phyloP scores from a whole-genome alignment of 2,113 vertebrate genomes.

The Bettongia penicillata region DNA sequence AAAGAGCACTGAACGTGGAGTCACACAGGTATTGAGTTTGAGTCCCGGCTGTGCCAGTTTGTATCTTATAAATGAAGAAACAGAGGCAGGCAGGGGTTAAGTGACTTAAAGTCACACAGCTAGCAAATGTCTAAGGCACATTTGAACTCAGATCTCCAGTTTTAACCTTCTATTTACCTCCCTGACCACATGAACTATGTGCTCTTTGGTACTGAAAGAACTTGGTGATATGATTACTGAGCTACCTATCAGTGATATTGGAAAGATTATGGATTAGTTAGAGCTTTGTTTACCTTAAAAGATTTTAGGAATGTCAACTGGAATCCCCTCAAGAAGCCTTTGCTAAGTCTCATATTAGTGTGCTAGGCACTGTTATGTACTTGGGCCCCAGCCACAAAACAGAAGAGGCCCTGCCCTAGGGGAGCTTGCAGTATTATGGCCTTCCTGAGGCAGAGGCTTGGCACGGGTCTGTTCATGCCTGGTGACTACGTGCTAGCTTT shows the following conservation, averaged over 20 bases:
- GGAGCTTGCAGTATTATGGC: neutral
- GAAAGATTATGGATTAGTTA: neutral
- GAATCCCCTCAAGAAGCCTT: neutral
- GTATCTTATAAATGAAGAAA: neutral
- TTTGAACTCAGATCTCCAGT: neutral
- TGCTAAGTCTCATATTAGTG: neutral
- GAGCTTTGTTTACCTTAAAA: neutral
- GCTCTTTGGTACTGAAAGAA: neutral
- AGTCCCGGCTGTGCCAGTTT: neutral
- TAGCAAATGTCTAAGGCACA: neutral
- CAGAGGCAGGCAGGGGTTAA: neutral
- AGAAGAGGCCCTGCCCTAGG: neutral
- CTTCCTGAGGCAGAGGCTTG: neutral
- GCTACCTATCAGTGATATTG: neutral
- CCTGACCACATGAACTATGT: neutral
- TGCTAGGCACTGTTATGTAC: neutral
- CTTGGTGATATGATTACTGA: neutral
- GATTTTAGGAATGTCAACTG: neutral
- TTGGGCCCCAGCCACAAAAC: neutral
- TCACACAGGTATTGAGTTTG: neutral
- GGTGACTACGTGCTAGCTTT: neutral
- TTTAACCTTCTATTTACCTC: neutral
- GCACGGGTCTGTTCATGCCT: neutral
- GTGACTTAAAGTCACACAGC: neutral
- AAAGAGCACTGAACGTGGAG: neutral